Evolutionary conservation across 2,113 vertebrate species (phyloP), one percentile per base, ranked within the genome.

Genomic region (Epinephelus cyanopodus): DNA sequence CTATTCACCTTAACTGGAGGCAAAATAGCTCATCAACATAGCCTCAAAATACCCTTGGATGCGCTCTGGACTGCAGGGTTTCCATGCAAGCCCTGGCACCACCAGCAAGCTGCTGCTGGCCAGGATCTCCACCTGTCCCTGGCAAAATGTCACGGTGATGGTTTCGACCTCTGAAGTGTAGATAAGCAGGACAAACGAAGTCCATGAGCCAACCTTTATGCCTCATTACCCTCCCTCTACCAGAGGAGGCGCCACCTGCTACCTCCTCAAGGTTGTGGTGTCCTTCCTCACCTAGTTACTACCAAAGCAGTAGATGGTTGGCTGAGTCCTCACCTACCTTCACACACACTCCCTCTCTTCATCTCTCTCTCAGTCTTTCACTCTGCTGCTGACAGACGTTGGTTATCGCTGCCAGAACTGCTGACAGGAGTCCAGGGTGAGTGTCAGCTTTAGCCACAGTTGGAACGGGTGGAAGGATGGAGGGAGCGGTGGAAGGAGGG

Each of bases 401-500:
- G 33, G 78, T 27, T 64, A 63, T 66, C 45, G 18, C 14, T 87
- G 92, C 93, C 92, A 93, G 70, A 88, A 83, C 70, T 81, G 89
- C 89, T 81, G 91, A 89, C 78, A 83, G 86, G 76, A 83, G 76
- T 88, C 84, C 73, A 70, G 87, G 79, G 88, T 82, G 84, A 82
- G 83, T 88, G 91, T 91, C 93, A 88, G 88, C 88, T 93, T 94
- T 85, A 81, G 82, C 87, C 90, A 89, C 93, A 91, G 92, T 91
- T 79, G 91, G 91, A 87, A 61, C 52, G 63, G 58, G 39, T 81
- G 87, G 82, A 84, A 84, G 84, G 77, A 88, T 73, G 73, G 71
- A 85, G 71, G 73, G 75, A 74, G 57, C 14, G 76, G 52, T 75
- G 64, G 72, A 88, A 79, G 69, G 73, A 75, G 52, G 71, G 68